These are phyloP conservation scores for Sinonovacula constricta DNA, from an alignment of 1,140 invertebrate genomes.

Conservation along the genomic window DNA sequence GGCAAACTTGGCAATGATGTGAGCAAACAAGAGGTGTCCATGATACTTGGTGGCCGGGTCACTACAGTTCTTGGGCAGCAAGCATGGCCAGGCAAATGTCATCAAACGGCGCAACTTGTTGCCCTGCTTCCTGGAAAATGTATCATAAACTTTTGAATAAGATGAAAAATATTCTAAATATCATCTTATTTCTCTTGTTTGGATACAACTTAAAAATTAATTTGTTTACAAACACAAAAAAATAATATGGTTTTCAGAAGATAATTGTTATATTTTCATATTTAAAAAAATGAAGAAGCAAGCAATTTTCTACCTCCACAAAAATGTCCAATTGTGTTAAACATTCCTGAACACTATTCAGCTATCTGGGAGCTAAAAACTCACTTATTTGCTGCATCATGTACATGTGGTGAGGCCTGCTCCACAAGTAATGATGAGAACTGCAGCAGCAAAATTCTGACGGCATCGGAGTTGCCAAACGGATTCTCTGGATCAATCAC, in stretches of 20 bases:
- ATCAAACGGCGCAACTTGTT: slow-evolving; percentile 94
- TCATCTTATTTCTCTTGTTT: not conserved
- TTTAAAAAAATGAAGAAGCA: no score
- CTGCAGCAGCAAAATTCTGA: slow-evolving; percentile 95
- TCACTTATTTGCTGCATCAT: slow-evolving; percentile 94
- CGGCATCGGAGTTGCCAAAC: slow-evolving; percentile 91
- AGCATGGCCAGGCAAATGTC: slow-evolving; percentile 99
- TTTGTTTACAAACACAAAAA: not conserved
- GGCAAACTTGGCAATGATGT: slow-evolving; percentile 98
- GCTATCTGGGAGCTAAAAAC: no score
- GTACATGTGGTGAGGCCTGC: slow-evolving; percentile 96
- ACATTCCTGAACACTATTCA: no score
- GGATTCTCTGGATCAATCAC: slow-evolving; percentile 94
- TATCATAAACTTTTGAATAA: not conserved
- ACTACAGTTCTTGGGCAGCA: slow-evolving; percentile 95
- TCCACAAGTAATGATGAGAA: slow-evolving; percentile 97
- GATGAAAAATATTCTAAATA: not conserved
- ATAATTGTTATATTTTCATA: not conserved
- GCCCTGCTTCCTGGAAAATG: slow-evolving; percentile 84
- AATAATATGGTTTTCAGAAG: not conserved
- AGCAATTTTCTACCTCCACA: no score
- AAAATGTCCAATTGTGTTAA: no score
- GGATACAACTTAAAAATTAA: not conserved
- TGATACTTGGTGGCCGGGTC: slow-evolving; percentile 98
- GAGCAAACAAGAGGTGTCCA: slow-evolving; percentile 96